Percentiles rank a stretch among this genome's conserved stretches.
Conservation (phyloP, 2,113 vertebrate genomes). For the Tichodroma muraria region DNA sequence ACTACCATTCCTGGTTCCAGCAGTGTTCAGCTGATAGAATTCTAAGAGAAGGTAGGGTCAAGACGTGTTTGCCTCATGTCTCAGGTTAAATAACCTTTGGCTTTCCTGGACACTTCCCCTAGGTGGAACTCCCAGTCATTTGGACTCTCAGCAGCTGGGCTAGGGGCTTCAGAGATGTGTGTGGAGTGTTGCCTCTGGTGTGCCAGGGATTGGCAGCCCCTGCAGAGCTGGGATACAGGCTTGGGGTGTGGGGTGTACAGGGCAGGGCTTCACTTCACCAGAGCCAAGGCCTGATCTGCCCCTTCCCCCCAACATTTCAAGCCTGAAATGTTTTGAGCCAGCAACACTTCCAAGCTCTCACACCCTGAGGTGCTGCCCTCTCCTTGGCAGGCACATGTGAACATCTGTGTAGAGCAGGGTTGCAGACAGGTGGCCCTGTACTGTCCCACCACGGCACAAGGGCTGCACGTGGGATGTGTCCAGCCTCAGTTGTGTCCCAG, state of each 20-base stretch:
- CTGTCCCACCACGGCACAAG: background rate
- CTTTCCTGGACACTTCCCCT: background rate
- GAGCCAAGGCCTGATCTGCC: background rate
- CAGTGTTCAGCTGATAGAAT: background rate
- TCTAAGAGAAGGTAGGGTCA: background rate
- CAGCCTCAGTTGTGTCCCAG: background rate
- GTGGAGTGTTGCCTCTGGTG: background rate
- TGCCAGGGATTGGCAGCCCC: background rate
- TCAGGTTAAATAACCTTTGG: background rate
- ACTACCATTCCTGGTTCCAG: background rate
- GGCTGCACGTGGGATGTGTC: background rate
- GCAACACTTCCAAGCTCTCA: background rate
- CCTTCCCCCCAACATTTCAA: rapidly evolving
- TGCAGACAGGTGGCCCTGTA: background rate
- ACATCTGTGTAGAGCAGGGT: rapidly evolving
- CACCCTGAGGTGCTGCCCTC: background rate
- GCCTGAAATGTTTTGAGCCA: background rate
- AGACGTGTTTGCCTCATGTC: background rate
- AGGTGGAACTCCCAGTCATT: background rate
- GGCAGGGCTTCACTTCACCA: background rate
- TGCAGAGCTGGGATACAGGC: background rate
- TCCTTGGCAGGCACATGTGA: background rate
- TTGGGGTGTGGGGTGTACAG: background rate
- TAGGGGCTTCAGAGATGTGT: background rate
- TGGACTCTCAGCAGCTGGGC: background rate